A percentile compares a stretch with the other conserved stretches of the same genome.
Evolutionary conservation across 2,113 vertebrate genomes (phyloP).

Genomic region (Petaurus breviceps): DNA sequence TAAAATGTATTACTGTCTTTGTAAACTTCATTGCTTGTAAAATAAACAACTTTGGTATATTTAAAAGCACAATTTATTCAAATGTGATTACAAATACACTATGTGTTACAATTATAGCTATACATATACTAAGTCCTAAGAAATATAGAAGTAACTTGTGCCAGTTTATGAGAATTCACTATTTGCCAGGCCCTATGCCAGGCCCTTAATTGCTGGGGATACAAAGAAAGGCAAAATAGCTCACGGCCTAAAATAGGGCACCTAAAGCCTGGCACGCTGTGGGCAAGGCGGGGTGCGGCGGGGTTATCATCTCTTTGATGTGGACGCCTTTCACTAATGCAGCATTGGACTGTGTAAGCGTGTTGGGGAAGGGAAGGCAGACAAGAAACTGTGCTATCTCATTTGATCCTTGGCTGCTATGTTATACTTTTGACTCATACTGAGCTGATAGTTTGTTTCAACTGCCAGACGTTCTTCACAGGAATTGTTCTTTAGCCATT

Average conservation of each 20-base stretch:
- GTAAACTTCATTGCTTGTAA: neutral
- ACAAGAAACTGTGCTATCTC: neutral
- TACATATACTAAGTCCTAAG: too few species aligned
- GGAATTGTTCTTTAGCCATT: neutral
- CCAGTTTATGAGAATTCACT: too few species aligned
- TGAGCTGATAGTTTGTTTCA: neutral
- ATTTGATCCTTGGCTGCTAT: neutral
- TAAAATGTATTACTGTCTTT: neutral
- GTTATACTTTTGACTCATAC: neutral
- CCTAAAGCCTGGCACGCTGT: neutral
- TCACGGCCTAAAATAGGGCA: neutral
- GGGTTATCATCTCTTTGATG: neutral
- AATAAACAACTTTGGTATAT: neutral
- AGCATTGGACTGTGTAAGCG: neutral
- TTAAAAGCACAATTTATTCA: too few species aligned
- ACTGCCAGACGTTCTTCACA: neutral
- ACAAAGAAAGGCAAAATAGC: neutral
- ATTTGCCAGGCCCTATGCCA: too few species aligned
- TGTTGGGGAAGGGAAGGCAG: neutral
- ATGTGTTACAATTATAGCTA: too few species aligned
- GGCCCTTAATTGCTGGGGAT: too few species aligned
- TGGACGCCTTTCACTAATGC: too few species aligned
- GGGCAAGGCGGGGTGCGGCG: neutral
- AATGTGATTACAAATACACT: too few species aligned
- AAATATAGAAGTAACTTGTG: too few species aligned